Conservation (phyloP, 2,113 vertebrate species). For the Platanista minor region DNA sequence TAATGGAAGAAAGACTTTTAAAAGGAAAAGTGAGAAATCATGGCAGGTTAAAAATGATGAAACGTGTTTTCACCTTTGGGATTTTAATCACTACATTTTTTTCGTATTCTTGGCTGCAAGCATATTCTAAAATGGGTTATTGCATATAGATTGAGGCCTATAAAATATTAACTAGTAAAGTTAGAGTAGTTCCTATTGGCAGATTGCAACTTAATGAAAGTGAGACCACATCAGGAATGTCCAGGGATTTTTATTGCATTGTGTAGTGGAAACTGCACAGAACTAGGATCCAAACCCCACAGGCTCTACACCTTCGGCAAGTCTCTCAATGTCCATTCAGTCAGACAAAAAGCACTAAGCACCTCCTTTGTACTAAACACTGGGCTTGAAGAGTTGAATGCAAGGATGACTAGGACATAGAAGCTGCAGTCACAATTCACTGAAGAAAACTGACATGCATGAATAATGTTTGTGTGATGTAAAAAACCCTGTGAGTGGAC, state of each 20-base stretch:
- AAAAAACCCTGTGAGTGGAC: background rate
- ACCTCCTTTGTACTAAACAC: background rate
- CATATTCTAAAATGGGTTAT: background rate
- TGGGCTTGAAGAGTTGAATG: background rate
- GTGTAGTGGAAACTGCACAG: background rate
- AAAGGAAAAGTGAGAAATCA: slow-evolving; percentile 22
- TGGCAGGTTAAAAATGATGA: background rate
- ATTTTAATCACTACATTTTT: background rate
- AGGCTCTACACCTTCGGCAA: background rate
- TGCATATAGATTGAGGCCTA: background rate
- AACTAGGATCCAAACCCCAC: background rate
- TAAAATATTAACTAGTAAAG: slow-evolving; percentile 1
- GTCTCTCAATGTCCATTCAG: background rate
- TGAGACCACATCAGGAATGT: background rate
- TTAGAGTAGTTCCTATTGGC: background rate
- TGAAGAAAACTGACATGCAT: background rate
- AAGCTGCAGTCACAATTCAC: background rate
- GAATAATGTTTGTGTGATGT: background rate
- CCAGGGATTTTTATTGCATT: background rate
- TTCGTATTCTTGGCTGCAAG: background rate
- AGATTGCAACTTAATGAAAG: background rate
- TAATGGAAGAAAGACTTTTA: background rate
- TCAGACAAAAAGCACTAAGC: background rate
- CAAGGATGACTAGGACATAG: background rate
- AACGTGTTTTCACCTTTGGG: background rate